A percentile compares a stretch with the other conserved stretches of the same genome.
These are phyloP conservation scores for Liolophura sinensis DNA, from an alignment of 1,140 invertebrate species.

Conservation along the genomic window DNA sequence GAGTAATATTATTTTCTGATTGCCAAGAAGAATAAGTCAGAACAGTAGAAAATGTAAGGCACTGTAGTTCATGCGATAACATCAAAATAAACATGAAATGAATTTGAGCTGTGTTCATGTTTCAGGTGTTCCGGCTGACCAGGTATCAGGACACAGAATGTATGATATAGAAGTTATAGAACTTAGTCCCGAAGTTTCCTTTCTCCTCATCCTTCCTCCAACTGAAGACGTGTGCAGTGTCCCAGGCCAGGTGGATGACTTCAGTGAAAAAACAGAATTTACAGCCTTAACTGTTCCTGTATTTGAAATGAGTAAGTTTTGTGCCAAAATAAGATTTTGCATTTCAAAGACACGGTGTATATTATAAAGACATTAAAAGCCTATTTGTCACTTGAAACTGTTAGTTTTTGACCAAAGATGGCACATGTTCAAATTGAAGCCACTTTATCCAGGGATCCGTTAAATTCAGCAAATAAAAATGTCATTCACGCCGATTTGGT, in stretches of 20 bases:
- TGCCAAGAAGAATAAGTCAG: too few species aligned
- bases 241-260: constrained; percentile 78
- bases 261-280: constrained; percentile 74
- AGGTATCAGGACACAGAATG: constrained; percentile 62
- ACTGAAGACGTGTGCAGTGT: constrained; percentile 88
- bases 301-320: constrained; percentile 75
- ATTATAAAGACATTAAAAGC: too few species aligned
- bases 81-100: background rate
- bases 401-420: too few species aligned
- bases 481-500: too few species aligned
- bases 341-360: too few species aligned
- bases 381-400: too few species aligned
- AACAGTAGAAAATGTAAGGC: too few species aligned
- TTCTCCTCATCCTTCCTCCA: constrained; percentile 86
- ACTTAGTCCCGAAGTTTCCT: constrained; percentile 82
- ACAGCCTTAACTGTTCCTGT: constrained; percentile 84
- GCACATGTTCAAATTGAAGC: too few species aligned
- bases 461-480: too few species aligned
- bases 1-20: too few species aligned
- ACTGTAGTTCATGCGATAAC: background rate
- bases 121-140: constrained; percentile 63
- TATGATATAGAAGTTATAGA: constrained; percentile 93
- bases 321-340: too few species aligned
- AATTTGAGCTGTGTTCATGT: constrained; percentile 3
- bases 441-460: too few species aligned